Evolutionary conservation across 2,113 vertebrate species (phyloP).

Genomic region (Nesoenas mayeri): DNA sequence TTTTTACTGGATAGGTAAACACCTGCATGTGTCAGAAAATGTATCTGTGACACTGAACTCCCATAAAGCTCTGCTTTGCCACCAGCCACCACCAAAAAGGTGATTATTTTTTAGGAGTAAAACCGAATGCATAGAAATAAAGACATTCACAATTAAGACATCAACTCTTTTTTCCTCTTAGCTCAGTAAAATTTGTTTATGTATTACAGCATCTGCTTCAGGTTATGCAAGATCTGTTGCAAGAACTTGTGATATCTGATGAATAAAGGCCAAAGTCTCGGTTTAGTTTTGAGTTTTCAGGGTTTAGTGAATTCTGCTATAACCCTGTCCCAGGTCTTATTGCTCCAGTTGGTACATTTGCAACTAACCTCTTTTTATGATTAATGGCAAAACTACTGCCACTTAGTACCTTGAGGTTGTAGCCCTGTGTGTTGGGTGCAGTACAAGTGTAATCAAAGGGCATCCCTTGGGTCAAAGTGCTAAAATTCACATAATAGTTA

Average conservation of each 20-base stretch:
- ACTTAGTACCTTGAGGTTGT: not conserved
- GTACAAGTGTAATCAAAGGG: not conserved
- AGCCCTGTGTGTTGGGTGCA: not conserved
- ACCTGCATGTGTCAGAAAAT: not conserved
- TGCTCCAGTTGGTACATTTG: not conserved
- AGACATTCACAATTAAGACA: not conserved
- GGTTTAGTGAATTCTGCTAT: not conserved
- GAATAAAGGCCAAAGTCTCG: constrained; percentile 72
- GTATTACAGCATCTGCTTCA: constrained; percentile 47
- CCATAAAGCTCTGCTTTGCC: not conserved
- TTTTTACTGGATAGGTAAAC: not conserved
- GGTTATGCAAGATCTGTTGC: constrained; percentile 64
- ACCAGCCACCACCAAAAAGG: not conserved
- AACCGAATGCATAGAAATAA: not conserved
- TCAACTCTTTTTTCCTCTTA: not conserved
- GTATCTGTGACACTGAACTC: not conserved
- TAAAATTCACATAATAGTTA: not conserved
- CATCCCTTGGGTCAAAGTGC: not conserved
- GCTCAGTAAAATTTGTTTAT: constrained; percentile 45
- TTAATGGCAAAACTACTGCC: not conserved
- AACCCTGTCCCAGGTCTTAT: not conserved
- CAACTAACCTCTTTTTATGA: not conserved
- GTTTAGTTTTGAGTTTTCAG: constrained; percentile 3
- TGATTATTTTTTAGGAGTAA: not conserved
- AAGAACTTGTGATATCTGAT: constrained; percentile 56